Evolutionary conservation across 1,140 invertebrate species (phyloP).

Genomic region (Leucophenga varia): DNA sequence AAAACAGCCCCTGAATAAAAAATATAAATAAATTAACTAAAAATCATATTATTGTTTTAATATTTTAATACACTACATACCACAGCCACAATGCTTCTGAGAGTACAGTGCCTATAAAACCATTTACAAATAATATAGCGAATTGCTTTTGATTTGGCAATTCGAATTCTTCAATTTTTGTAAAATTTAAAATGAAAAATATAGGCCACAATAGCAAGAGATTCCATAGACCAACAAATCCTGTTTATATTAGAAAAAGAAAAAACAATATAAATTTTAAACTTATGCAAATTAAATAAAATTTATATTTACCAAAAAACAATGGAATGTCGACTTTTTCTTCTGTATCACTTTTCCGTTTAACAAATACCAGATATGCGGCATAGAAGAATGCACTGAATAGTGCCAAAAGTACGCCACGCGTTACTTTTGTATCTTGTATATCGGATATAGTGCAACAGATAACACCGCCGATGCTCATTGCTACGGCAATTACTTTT

Average conservation of each 20-base stretch:
- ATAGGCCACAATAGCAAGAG: slow-evolving; percentile 81
- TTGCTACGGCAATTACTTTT: slow-evolving; percentile 75
- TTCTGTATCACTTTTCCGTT: slow-evolving; percentile 79
- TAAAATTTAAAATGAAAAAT: slow-evolving; percentile 81
- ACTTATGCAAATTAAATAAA: slow-evolving; percentile 1
- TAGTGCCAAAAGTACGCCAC: slow-evolving; percentile 74
- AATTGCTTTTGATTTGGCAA: slow-evolving; percentile 79
- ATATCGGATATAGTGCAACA: slow-evolving; percentile 72
- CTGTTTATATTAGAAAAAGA: slow-evolving; percentile 53
- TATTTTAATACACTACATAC: slow-evolving; percentile 57
- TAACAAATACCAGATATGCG: slow-evolving; percentile 78
- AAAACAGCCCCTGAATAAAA: slow-evolving; percentile 77
- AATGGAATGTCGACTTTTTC: slow-evolving; percentile 86
- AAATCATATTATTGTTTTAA: slow-evolving; percentile 7
- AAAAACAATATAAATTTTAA: slow-evolving; percentile 2
- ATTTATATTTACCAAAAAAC: slow-evolving; percentile 74
- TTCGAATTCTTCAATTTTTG: slow-evolving; percentile 75
- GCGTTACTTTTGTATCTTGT: slow-evolving; percentile 64
- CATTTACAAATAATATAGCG: slow-evolving; percentile 77
- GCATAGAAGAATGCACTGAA: slow-evolving; percentile 84
- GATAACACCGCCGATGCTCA: slow-evolving; percentile 78
- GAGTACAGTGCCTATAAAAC: slow-evolving; percentile 82
- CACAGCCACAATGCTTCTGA: slow-evolving; percentile 87
- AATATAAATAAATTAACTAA: slow-evolving; percentile 37
- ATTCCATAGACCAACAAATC: slow-evolving; percentile 86